A percentile compares a stretch with the other conserved stretches of the same genome.
Conservation (phyloP, 2,113 vertebrate genomes). For the Fulica atra region DNA sequence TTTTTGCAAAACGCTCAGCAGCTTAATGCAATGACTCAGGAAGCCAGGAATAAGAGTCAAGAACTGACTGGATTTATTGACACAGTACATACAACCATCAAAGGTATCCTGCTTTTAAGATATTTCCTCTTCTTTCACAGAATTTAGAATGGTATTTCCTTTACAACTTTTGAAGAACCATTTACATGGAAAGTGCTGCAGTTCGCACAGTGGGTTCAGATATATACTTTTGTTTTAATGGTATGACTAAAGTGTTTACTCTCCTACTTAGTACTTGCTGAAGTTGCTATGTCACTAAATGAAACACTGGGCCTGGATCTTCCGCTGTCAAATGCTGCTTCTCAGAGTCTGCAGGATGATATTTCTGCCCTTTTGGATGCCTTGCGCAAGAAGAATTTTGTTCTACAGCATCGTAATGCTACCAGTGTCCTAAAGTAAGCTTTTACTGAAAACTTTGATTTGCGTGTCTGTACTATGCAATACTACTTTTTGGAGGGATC, state of each 20-base stretch:
- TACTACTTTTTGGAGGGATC: not conserved
- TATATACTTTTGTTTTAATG: not conserved
- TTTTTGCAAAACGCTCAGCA: conserved; percentile 59
- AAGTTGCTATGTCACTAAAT: conserved; percentile 77
- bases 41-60: conserved; percentile 71
- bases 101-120: conserved; percentile 72
- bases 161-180: not conserved
- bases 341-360: conserved; percentile 75
- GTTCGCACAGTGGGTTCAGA: not conserved
- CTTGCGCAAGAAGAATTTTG: conserved; percentile 70
- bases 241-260: not conserved
- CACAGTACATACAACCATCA: conserved; percentile 72
- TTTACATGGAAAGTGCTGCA: not conserved
- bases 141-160: not conserved
- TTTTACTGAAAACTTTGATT: not conserved
- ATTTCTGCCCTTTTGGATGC: conserved; percentile 70
- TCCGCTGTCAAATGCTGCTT: conserved; percentile 59
- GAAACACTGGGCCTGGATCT: conserved; percentile 69
- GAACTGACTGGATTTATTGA: conserved; percentile 73
- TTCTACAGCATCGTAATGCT: conserved; percentile 10
- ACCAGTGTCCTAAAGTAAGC: conserved; percentile 78
- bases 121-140: not conserved
- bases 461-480: fast-evolving
- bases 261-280: conserved; percentile 70
- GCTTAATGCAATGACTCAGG: conserved; percentile 61